A percentile compares a stretch with the other conserved stretches of the same genome.
phyloP scores from a whole-genome alignment of 2,888 invertebrate species.

The Gandaritis pyraliata region DNA sequence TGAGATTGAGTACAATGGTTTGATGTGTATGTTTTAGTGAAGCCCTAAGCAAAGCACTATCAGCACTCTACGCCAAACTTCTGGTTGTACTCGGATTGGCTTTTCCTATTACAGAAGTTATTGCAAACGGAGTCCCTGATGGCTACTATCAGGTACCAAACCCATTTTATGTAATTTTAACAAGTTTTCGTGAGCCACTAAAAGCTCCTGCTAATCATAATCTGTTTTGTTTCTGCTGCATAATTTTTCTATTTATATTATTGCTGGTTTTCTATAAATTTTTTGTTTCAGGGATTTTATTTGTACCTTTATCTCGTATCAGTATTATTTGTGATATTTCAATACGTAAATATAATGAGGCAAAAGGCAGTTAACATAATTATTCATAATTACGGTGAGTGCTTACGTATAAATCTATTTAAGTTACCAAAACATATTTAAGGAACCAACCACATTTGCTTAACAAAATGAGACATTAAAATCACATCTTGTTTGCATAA shows the following conservation, averaged over 20 bases:
- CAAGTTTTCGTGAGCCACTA: neutral
- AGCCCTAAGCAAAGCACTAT: slow-evolving; percentile 89
- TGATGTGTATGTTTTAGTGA: slow-evolving; percentile 80
- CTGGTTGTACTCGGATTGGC: slow-evolving; percentile 93
- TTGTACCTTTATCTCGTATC: slow-evolving; percentile 91
- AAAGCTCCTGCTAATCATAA: neutral
- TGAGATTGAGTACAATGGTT: no score
- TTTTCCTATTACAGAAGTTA: slow-evolving; percentile 94
- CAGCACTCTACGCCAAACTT: slow-evolving; percentile 93
- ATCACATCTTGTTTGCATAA: slow-evolving; percentile 83
- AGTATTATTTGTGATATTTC: slow-evolving; percentile 89
- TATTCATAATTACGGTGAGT: slow-evolving; percentile 80
- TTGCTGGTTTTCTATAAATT: no score
- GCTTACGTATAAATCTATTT: slow-evolving; percentile 40
- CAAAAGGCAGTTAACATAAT: slow-evolving; percentile 86
- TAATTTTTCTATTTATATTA: no score
- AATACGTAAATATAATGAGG: slow-evolving; percentile 87
- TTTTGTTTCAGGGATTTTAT: slow-evolving; percentile 89
- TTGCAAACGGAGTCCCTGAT: slow-evolving; percentile 89
- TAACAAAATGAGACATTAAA: slow-evolving; percentile 83
- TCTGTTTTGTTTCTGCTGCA: no score
- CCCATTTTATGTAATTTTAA: slow-evolving; percentile 10
- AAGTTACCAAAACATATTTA: slow-evolving; percentile 46
- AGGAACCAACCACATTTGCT: slow-evolving; percentile 78
- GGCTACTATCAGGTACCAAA: slow-evolving; percentile 88